Evolutionary conservation across 2,797 vertebrate species (phyloP), one percentile per base, ranked within the genome.

Genomic region (Microcaecilia unicolor): DNA sequence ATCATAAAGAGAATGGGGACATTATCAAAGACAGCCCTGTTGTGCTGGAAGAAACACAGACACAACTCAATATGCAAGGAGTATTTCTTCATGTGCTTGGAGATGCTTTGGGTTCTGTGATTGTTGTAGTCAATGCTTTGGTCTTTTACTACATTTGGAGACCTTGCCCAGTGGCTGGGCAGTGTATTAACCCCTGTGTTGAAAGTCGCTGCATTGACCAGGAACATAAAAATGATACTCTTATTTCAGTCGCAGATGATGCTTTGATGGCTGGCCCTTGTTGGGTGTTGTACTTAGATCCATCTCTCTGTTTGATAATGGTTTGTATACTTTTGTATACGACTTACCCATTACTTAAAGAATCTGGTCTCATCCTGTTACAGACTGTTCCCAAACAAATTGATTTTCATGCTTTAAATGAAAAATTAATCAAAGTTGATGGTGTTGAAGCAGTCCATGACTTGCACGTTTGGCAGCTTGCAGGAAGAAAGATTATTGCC

Each of bases 361-460:
- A 99, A 71, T 99, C 96, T 1, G 93, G 94, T 7, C 96, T 99
- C 44, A 99, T 99, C 69, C 87, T 99, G 53, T 80, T 99, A 1
- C 96, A 99, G 76, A 99, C 93, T 6, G 96, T 99, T 44, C 96
- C 96, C 38, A 97, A 99, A 61, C 94, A 99, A 64, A 89, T 99
- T 58, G 89, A 99, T 59, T 89, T 99, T 41, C 81, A 82, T 54
- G 77, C 75, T 34, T 84, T 99, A 56, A 90, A 88, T 44, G 80
- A 88, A 43, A 87, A 87, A 4, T 80, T 99, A 11, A 78, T 84
- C 15, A 55, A 56, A 25, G 74, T 97, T 7, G 90, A 95, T 1
- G 94, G 93, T 5, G 91, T 99, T 2, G 81, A 98, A 58, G 96
- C 93, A 15, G 89, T 99, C 54, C 96, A 98, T 1, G 94, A 98